Evolutionary conservation across 2,888 invertebrate species (phyloP), one percentile per base, ranked within the genome.

Genomic region (Saturnia japonica): DNA sequence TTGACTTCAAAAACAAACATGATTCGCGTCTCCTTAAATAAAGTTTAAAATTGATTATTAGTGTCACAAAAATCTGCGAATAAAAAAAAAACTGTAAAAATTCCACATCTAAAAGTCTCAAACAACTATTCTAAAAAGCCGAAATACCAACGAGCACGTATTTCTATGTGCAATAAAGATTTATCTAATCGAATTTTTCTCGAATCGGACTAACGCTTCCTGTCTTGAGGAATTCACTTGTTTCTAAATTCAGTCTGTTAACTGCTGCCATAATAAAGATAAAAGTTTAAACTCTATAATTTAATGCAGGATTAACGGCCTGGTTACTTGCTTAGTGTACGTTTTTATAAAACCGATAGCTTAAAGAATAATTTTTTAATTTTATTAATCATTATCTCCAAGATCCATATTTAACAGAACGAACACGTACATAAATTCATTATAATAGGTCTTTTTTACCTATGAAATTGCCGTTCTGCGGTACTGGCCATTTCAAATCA

Each of bases 161-260:
- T 40, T 40, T n/a, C 64, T 64, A 64, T 34, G 40, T 19, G 64
- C 64, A 64, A 64, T 64, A 64, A 64, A 64, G 64, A 64, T 64
- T 54, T 28, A 68, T 68, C 68, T 68, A 68, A 68, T 68, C n/a
- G n/a, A n/a, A n/a, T n/a, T n/a, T n/a, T n/a, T n/a, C 68, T 54
- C 28, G 54, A 40, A 68, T 68, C 68, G 11, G 51, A 22, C 68
- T 54, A 51, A 54, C 68, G 68, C 68, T 68, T 68, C 68, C 68
- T 54, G 68, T 68, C 68, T 68, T 68, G 22, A 68, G 68, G 14
- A 68, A 68, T 68, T 54, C 54, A 47, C 47, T 68, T 68, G 54
- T 64, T n/a, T 64, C 40, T 64, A 64, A 64, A 40, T 40, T 64
- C 64, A 64, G 40, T n/a, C 40, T 3, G 64, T 64, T 64, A 64